Base-by-base conservation (phyloP, 2,797 vertebrate genomes). In the Oryzias sinensis region DNA sequence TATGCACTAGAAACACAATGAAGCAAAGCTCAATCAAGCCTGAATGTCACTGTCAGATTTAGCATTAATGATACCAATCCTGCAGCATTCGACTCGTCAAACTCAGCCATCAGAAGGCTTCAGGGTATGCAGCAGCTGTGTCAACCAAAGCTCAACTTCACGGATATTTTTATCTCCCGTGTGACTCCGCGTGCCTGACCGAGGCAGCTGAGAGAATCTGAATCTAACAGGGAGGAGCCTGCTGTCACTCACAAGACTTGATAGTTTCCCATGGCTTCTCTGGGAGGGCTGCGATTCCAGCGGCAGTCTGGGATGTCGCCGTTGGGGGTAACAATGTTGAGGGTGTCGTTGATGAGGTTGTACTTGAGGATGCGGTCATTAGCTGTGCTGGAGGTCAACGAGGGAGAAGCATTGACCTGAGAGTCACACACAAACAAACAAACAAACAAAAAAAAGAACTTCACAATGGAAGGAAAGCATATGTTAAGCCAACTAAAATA, bases 281-380 rank as follows among this genome's bases (percentile, higher is more conserved):
- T 92, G 0, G 95, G 94, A 0, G 96, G 96, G 29, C 90, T 93
- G 82, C 95, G 95, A 76, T 95, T 98, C 94, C 96, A 97, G 65
- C 95, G 95, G 74, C 93, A 95, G 89, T 98, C 97, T 1, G 97
- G 96, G 69, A 98, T 92, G 43, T 99, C 96, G 0, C 93, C 94
- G 0, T 95, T 97, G 5, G 97, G 97, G 6, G 95, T 94, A 2
- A 97, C 95, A 0, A 99, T 97, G 76, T 99, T 99, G 37, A 99
- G 93, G 0, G 96, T 99, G 87, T 99, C 97, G 6, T 98, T 99
- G 67, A 99, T 97, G 45, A 99, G 93, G 90, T 97, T 98, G 77
- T 99, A 99, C 80, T 99, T 99, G 17, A 99, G 90, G 86, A 99
- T 98, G 4, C 97, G 95, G 71, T 99, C 97, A 0, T 98, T 99